Evolutionary conservation across 2,797 vertebrate species (phyloP).

Genomic region (Microchirus variegatus): DNA sequence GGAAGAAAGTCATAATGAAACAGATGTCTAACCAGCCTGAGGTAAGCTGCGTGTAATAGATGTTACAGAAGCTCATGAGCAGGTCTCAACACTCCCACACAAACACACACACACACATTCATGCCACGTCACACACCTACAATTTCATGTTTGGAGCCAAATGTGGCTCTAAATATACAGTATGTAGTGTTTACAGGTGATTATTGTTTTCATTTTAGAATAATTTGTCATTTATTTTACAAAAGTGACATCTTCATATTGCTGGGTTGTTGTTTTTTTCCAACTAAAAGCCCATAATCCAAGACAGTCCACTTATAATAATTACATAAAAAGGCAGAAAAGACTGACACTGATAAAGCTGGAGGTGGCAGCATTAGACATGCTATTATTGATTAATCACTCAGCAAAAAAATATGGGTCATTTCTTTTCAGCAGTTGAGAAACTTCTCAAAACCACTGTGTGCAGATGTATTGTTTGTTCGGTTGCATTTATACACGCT

Average conservation of each 20-base stretch:
- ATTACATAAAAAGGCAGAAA: neutral
- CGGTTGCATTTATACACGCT: neutral
- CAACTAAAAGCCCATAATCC: neutral
- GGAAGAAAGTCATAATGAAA: conserved; percentile 51
- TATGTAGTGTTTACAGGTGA: conserved; percentile 13
- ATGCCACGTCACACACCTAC: conserved; percentile 3
- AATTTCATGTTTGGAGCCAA: conserved; percentile 23
- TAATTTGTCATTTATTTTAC: conserved; percentile 17
- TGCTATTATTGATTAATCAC: neutral
- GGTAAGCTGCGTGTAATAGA: conserved; percentile 51
- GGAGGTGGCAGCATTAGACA: neutral
- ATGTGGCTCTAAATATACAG: neutral
- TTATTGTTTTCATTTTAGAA: conserved; percentile 22
- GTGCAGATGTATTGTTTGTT: neutral
- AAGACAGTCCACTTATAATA: neutral
- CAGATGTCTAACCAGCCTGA: conserved; percentile 48
- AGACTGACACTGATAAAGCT: neutral
- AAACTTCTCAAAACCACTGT: neutral
- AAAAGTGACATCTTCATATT: neutral
- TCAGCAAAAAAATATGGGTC: neutral
- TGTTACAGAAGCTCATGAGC: conserved; percentile 60
- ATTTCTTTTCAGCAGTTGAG: neutral
- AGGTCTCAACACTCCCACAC: conserved; percentile 47
- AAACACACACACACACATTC: conserved; percentile 26
- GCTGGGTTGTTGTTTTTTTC: neutral